Base-by-base conservation (phyloP, 2,113 vertebrate species). In the Hipposideros armiger region DNA sequence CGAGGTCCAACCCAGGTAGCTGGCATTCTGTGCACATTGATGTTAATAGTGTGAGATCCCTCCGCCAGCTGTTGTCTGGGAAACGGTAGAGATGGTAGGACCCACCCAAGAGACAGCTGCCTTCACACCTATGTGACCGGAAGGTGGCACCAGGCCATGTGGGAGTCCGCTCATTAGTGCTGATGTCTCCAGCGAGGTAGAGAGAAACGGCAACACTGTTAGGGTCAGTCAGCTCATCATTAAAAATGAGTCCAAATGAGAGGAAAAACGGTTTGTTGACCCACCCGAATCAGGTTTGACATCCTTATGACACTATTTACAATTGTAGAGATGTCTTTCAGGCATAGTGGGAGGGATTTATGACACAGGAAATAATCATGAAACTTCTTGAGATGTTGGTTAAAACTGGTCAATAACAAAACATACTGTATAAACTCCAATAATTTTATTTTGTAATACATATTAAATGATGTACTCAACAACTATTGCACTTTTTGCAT, bases 151-250 rank as follows among this genome's bases (percentile, higher is more conserved):
- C 73, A 98, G 87, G 86, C 81, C 88, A 91, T 74, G 78, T 78
- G 92, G 69, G 73, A 40, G 0, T 94, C 96, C 92, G 45, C 98
- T 98, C 97, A 69, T 98, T 98, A 98, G 98, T 84, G 77, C 96
- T 98, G 95, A 94, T 78, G 93, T 97, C 95, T 94, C 96, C 95
- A 26, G 96, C 97, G 95, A 98, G 96, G 96, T 76, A 93, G 74
- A 87, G 95, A 94, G 98, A 97, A 98, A 97, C 96, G 97, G 96
- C 24, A 5, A 97, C 82, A 97, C 88, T 95, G 76, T 1, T 28
- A 93, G 88, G 84, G 90, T 98, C 97, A 97, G 97, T 96, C 94
- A 50, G 96, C 93, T 97, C 91, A 97, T 98, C 98, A 96, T 98
- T 98, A 98, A 96, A 98, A 96, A 91, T 95, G 90, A 97, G 82